phyloP scores from a whole-genome alignment of 2,888 invertebrate species.

The Drosophila eohydei region DNA sequence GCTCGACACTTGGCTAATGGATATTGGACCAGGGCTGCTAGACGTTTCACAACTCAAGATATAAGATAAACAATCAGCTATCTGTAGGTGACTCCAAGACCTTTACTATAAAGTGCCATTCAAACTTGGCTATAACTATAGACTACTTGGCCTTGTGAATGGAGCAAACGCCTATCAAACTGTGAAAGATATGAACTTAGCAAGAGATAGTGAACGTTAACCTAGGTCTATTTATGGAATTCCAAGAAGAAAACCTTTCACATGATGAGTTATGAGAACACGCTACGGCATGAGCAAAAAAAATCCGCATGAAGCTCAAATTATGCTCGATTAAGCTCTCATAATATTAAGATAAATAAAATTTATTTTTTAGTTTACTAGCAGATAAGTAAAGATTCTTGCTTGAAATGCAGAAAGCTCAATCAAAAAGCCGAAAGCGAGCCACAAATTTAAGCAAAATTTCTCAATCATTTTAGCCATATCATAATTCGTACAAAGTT shows the following conservation, averaged over 20 bases:
- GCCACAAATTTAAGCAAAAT: background rate
- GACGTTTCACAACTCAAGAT: no score
- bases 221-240: no score
- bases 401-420: background rate
- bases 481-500: constrained; percentile 1
- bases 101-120: background rate
- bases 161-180: no score
- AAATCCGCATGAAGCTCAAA: no score
- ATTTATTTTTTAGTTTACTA: no score
- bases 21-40: background rate
- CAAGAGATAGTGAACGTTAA: no score
- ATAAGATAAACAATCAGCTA: background rate
- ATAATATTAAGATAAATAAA: no score
- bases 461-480: background rate
- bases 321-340: no score
- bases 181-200: no score
- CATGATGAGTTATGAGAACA: no score
- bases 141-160: background rate
- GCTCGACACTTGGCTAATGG: background rate
- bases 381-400: background rate
- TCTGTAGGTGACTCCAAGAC: background rate
- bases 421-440: background rate
- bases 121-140: background rate
- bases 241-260: no score
- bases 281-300: no score